Base-by-base conservation (phyloP, 1,140 invertebrate species). In the Physella acuta region DNA sequence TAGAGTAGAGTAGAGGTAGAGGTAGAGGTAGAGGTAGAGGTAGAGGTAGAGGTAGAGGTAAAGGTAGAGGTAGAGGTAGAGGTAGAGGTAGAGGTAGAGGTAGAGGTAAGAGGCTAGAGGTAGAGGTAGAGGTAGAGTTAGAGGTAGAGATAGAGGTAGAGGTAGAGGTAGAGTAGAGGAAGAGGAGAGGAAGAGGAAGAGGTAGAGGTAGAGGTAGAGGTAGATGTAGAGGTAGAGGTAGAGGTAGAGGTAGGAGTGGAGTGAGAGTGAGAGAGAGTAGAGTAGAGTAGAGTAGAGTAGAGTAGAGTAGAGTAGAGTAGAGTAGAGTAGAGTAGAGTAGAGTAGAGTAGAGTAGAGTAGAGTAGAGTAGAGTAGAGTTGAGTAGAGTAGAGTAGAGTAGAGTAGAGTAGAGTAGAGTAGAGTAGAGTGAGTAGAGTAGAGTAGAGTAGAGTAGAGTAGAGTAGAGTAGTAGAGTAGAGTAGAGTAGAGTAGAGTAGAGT, bases 391-490 rank as follows among this genome's bases (percentile, higher is more conserved):
- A 56, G 53, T 56, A 56, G 53, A 56, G 53, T 56, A 56, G 53
- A 56, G 53, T 56, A 56, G 53, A 56, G 53, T 56, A 56, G 53
- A 56, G 53, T 56, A 56, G 53, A 56, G 53, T 28, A 56, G 53
- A 56, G 53, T n/a, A n/a, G n/a, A n/a, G n/a, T n/a, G n/a, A n/a
- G n/a, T n/a, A n/a, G n/a, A n/a, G n/a, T n/a, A n/a, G 8, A 56
- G 53, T 14, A 26, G 8, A 56, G 53, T 14, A 26, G 8, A 56
- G 53, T 14, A 26, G 8, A 56, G 53, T 14, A 26, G 8, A 56
- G 53, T 14, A 26, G 8, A 56, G 53, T 14, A 26, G 8, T 14
- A n/a, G n/a, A n/a, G n/a, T n/a, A n/a, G n/a, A n/a, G n/a, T n/a
- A n/a, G n/a, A n/a, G n/a, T n/a, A n/a, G 53, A 56, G 53, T 56